Evolutionary conservation across 2,113 vertebrate species (phyloP).

Genomic region (Pelusios castaneus): DNA sequence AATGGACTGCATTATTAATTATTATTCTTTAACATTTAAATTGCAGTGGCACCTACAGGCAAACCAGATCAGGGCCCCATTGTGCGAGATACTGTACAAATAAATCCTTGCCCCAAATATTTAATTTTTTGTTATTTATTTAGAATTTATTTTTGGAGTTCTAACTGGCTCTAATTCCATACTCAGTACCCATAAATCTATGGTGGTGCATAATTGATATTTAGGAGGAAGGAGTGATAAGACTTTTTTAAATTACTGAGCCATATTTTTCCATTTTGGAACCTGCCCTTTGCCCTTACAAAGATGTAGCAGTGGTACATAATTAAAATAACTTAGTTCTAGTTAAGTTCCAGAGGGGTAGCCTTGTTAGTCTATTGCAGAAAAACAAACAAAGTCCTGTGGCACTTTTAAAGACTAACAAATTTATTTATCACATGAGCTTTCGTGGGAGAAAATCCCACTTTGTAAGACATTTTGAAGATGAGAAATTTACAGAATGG

Average conservation of each 20-base stretch:
- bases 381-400: too few species aligned
- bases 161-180: background rate
- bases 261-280: background rate
- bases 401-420: too few species aligned
- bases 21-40: slow-evolving; percentile 9
- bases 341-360: too few species aligned
- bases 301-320: background rate
- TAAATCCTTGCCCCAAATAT: rapidly evolving
- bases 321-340: background rate
- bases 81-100: background rate
- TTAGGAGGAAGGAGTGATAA: background rate
- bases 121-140: background rate
- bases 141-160: background rate
- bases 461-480: too few species aligned
- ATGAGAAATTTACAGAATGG: too few species aligned
- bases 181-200: background rate
- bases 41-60: background rate
- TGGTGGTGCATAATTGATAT: background rate
- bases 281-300: background rate
- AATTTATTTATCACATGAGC: too few species aligned
- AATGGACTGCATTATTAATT: background rate
- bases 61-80: background rate
- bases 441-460: too few species aligned
- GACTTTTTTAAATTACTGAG: background rate
- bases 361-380: too few species aligned